A percentile compares a stretch with the other conserved stretches of the same genome.
Evolutionary conservation across 1,140 invertebrate species (phyloP).

Genomic region (Drosophila willistoni): DNA sequence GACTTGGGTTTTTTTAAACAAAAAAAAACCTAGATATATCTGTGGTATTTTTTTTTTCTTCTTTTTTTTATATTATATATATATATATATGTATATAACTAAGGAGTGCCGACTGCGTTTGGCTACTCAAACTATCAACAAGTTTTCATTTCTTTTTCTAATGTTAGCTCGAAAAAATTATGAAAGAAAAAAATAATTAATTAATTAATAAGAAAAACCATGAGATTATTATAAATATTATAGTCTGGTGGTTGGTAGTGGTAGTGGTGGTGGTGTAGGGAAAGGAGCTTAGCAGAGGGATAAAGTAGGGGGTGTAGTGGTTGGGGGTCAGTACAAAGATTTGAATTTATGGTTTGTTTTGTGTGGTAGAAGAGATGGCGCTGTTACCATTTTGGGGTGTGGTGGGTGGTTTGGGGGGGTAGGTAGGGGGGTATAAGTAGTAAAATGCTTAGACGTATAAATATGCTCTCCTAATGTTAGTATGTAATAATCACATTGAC

Average conservation of each 20-base stretch:
- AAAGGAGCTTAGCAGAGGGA: conserved; percentile 1
- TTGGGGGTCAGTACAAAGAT: conserved; percentile 2
- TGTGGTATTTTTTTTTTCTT: not conserved
- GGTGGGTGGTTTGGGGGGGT: too few species aligned
- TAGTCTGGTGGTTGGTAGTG: not conserved
- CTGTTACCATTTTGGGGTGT: conserved; percentile 1
- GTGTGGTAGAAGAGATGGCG: conserved; percentile 9
- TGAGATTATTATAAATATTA: conserved; percentile 44
- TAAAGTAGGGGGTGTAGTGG: too few species aligned
- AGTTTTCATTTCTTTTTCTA: conserved; percentile 40
- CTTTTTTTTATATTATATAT: not conserved
- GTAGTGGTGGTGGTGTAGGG: not conserved
- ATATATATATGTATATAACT: conserved; percentile 58
- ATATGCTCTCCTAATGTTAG: conserved; percentile 77
- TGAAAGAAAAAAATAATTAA: conserved; percentile 39
- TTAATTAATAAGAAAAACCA: conserved; percentile 46
- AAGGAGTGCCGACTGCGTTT: conserved; percentile 33
- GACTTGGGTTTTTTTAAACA: not conserved
- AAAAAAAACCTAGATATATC: conserved; percentile 17
- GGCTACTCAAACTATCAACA: conserved; percentile 68
- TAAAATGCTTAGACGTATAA: conserved; percentile 79
- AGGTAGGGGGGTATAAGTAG: conserved; percentile 44
- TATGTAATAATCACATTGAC: conserved; percentile 79
- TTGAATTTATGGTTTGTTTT: conserved; percentile 1
- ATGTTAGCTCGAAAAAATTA: conserved; percentile 57